These are phyloP conservation scores for Drosophila pseudotalamancana DNA, from an alignment of 2,888 invertebrate species.

Conservation along the genomic window DNA sequence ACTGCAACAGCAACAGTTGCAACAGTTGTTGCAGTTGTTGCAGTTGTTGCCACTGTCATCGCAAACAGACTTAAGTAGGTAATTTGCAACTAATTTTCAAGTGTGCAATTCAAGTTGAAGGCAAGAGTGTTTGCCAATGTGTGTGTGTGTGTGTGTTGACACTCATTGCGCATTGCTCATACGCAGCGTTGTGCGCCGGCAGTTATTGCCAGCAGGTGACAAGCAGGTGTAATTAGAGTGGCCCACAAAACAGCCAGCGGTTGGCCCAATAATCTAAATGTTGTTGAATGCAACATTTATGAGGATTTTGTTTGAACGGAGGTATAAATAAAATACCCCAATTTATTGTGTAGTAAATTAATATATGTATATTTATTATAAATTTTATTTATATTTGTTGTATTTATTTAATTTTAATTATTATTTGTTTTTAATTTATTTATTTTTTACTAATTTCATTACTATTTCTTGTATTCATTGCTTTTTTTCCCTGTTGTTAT, in stretches of 20 bases:
- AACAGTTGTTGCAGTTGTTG: slow-evolving; percentile 12
- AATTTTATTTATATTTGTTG: neutral
- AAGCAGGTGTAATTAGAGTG: slow-evolving; percentile 43
- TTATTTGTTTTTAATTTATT: no score
- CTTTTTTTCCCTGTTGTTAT: no score
- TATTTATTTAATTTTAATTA: no score
- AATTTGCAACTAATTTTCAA: slow-evolving; percentile 79
- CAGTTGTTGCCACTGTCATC: slow-evolving; percentile 31
- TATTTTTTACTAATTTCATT: no score
- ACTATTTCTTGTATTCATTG: no score
- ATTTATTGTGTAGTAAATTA: no score
- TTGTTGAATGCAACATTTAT: slow-evolving; percentile 8
- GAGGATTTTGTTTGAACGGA: no score
- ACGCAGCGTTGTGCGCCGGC: slow-evolving; percentile 37
- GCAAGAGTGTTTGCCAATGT: slow-evolving; percentile 6
- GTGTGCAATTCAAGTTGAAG: slow-evolving; percentile 59
- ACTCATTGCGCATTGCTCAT: slow-evolving; percentile 51
- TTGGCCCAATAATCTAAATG: slow-evolving; percentile 4
- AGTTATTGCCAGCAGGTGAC: slow-evolving; percentile 13
- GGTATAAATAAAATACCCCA: no score
- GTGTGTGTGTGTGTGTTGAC: slow-evolving; percentile 21
- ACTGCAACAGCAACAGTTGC: slow-evolving; percentile 8
- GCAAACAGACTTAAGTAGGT: slow-evolving; percentile 78
- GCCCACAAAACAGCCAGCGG: neutral
- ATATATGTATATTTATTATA: neutral